Evolutionary conservation across 2,888 invertebrate species (phyloP), one percentile per base, ranked within the genome.

Genomic region (Caradrina kadenii): DNA sequence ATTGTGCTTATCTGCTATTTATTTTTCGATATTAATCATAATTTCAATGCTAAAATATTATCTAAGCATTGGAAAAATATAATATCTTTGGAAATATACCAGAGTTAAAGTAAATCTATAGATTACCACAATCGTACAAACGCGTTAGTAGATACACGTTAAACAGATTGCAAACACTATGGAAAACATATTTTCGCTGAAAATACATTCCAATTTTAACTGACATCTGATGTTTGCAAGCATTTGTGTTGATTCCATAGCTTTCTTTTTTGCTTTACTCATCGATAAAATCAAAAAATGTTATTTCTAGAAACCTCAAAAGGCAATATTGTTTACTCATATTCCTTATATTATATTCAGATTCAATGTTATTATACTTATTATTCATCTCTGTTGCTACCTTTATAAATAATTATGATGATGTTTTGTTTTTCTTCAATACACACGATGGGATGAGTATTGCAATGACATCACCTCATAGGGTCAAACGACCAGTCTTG

Each of bases 11-110:
- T 75, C 73, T 80, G 65, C 63, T 76, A 69, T 80, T 82, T 84
- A 73, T 60, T 71, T 66, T 72, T 72, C 11, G 15, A 61, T 73
- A 69, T 69, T 66, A 26, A 65, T 68, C 62, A 71, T 52, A 67
- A 67, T 70, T 82, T 83, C 82, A 81, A 80, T 85, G 79, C 72
- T 80, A 79, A 85, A 75, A 71, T 79, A 70, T 85, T 84, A 84
- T 81, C 71, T 74, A 82, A 85, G 79, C 72, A 80, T 64, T 76
- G 80, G 80, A 81, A 89, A 88, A 76, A 82, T 81, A 68, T 64
- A 35, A 72, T 80, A 79, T 79, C 72, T 77, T 74, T 81, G 88
- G 86, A 89, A 87, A 89, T 87, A 64, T 88, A 85, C 87, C 72
- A 63, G 72, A 70, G 70, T 79, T 80, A 61, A 45, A 55, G 65